Conservation (phyloP, 2,113 vertebrate species). For the Echinops telfairi region DNA sequence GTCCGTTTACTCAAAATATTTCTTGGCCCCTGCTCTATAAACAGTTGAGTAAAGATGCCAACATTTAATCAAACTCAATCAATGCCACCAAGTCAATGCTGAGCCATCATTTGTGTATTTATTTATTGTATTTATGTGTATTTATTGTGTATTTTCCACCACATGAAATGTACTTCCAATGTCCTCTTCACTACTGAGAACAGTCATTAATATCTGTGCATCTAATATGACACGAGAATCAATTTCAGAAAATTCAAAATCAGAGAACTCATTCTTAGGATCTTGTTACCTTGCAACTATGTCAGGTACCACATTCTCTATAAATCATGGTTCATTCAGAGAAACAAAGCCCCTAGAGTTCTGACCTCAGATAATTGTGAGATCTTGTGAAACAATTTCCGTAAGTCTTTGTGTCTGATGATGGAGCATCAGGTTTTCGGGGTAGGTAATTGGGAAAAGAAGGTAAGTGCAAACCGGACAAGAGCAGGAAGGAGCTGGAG, state of each 20-base stretch:
- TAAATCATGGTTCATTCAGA: neutral
- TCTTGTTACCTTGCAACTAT: neutral
- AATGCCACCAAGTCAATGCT: neutral
- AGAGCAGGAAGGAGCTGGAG: neutral
- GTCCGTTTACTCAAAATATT: constrained; percentile 25
- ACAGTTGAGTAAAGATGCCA: constrained; percentile 6
- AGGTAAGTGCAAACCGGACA: neutral
- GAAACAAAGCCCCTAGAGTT: neutral
- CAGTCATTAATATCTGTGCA: neutral
- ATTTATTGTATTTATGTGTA: no score
- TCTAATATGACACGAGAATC: neutral
- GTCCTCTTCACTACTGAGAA: neutral
- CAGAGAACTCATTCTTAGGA: neutral
- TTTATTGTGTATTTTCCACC: no score
- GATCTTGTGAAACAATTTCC: neutral
- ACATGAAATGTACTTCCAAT: no score
- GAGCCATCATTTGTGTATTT: no score
- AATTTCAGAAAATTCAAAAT: neutral
- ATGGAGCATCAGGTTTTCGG: neutral
- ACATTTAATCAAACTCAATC: no score
- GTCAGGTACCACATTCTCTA: neutral
- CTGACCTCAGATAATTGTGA: neutral
- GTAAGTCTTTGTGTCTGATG: neutral
- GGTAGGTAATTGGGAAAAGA: neutral
- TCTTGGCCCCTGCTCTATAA: neutral